A percentile compares a stretch with the other conserved stretches of the same genome.
Conservation (phyloP, 2,797 vertebrate species). For the Acridotheres tristis region DNA sequence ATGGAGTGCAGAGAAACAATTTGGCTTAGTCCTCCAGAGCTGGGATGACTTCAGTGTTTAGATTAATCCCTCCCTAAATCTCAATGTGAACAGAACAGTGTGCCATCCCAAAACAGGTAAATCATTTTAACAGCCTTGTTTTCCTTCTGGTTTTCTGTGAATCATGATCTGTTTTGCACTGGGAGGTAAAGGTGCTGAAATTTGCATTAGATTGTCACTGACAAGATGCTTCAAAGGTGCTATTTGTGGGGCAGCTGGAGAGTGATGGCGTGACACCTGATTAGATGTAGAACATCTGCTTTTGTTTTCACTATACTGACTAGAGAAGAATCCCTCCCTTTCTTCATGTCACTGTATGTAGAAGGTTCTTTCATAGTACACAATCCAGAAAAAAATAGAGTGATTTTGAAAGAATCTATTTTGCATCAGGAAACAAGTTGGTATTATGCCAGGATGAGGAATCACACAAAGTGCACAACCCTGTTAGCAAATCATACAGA, state of each 20-base stretch:
- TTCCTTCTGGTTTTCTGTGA: slow-evolving; percentile 47
- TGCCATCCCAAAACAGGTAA: slow-evolving; percentile 16
- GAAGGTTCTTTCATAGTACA: not conserved
- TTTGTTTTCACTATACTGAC: not conserved
- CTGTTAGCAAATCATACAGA: not conserved
- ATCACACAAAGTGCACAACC: not conserved
- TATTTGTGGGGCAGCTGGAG: not conserved
- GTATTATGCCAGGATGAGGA: not conserved
- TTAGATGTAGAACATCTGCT: not conserved
- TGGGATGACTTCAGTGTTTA: slow-evolving; percentile 35
- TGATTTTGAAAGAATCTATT: not conserved
- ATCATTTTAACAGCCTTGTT: slow-evolving; percentile 66
- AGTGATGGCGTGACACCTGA: not conserved
- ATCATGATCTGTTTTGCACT: slow-evolving; percentile 30
- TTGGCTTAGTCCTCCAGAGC: not conserved
- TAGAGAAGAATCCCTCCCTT: not conserved
- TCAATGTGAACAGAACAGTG: not conserved
- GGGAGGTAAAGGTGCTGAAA: slow-evolving; percentile 28
- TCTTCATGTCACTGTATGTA: not conserved
- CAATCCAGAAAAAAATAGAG: not conserved
- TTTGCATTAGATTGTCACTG: slow-evolving; percentile 17
- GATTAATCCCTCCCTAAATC: slow-evolving; percentile 36
- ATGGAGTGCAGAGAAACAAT: slow-evolving; percentile 16
- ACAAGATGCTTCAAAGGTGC: not conserved
- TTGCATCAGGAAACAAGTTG: not conserved